Evolutionary conservation across 30 jellyfish, hydroid and myxozoan genomes (phyloP).

Genomic region (Turritopsis rubra): DNA sequence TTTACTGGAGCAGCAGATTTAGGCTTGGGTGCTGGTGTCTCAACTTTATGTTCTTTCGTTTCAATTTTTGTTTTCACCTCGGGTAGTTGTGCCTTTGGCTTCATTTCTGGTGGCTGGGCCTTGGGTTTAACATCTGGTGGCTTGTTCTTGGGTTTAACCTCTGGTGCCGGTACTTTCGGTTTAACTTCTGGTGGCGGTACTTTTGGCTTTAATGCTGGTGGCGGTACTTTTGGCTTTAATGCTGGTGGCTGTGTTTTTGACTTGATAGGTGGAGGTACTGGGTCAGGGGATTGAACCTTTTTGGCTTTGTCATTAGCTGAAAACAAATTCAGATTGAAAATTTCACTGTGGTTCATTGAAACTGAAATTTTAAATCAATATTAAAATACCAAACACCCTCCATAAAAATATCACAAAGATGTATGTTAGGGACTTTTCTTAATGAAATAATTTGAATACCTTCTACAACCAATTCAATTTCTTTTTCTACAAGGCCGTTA

Average conservation of each 20-base stretch:
- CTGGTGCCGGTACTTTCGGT: background rate
- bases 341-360: no score
- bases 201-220: background rate
- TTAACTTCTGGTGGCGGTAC: background rate
- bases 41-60: background rate
- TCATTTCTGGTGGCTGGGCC: background rate
- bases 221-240: background rate
- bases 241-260: background rate
- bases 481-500: constrained; percentile 47
- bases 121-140: background rate
- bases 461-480: constrained; percentile 37
- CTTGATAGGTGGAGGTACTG: background rate
- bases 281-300: no score
- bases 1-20: background rate
- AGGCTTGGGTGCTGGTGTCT: background rate
- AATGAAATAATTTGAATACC: constrained; percentile 1
- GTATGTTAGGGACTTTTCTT: no score
- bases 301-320: background rate
- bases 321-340: no score
- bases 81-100: background rate
- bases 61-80: constrained; percentile 1
- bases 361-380: no score
- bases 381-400: no score
- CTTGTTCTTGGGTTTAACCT: background rate
- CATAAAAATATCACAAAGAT: no score